Evolutionary conservation across 2,888 invertebrate species (phyloP).

Genomic region (Protophormia terraenovae): DNA sequence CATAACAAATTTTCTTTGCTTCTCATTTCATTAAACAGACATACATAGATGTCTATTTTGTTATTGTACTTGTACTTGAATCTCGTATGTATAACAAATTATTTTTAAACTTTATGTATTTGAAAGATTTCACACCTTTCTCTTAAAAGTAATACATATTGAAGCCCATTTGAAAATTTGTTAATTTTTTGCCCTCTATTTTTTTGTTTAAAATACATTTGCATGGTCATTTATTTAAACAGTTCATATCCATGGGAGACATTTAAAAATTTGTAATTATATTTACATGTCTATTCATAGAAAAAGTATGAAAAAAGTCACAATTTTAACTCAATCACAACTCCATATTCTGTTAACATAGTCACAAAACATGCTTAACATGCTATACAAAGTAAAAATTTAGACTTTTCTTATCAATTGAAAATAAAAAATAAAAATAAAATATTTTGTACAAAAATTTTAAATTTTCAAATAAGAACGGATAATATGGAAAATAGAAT

Average conservation of each 20-base stretch:
- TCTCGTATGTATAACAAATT: constrained; percentile 16
- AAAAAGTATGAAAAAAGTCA: no score
- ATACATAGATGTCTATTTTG: neutral
- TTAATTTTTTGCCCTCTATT: neutral
- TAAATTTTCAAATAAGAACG: no score
- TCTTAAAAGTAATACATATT: neutral
- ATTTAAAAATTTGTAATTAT: neutral
- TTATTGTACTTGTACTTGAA: neutral
- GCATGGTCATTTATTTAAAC: neutral
- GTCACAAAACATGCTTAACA: no score
- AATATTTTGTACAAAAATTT: no score
- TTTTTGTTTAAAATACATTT: neutral
- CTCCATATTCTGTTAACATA: no score
- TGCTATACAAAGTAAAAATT: no score
- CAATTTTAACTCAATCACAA: no score
- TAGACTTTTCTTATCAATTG: no score
- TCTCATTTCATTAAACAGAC: neutral
- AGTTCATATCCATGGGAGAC: neutral
- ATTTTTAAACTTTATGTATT: neutral
- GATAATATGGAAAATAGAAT: no score
- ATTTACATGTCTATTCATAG: no score
- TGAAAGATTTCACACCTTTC: constrained; percentile 42
- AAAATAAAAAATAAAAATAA: no score
- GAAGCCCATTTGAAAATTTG: neutral
- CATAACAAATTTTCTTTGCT: constrained; percentile 8